phyloP scores from a whole-genome alignment of 2,797 vertebrate species.

The Neosalanx taihuensis region DNA sequence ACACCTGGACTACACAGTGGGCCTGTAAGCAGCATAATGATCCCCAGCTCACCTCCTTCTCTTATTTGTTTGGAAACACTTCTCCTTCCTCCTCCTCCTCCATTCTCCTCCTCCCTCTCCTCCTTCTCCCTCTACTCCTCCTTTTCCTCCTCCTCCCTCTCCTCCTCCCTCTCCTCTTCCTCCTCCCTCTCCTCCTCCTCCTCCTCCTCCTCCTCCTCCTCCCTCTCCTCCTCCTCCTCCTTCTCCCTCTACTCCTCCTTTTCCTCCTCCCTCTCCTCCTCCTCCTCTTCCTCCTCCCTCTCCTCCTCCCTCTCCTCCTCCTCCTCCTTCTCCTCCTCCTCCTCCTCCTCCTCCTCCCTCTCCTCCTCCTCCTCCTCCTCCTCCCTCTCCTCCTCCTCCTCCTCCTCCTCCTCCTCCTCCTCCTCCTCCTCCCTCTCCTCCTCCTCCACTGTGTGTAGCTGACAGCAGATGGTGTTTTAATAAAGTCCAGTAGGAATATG shows the following conservation, averaged over 20 bases:
- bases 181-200: background rate
- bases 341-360: background rate
- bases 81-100: background rate
- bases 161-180: background rate
- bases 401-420: background rate
- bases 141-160: background rate
- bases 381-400: conserved; percentile 55
- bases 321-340: background rate
- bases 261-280: background rate
- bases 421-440: conserved; percentile 46
- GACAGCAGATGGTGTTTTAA: conserved; percentile 99
- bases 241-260: background rate
- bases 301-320: background rate
- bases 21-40: conserved; percentile 40
- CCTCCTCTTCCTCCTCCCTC: background rate
- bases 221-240: background rate
- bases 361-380: conserved; percentile 28
- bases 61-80: conserved; percentile 7
- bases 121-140: background rate
- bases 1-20: conserved; percentile 61
- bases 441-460: conserved; percentile 80
- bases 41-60: background rate
- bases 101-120: conserved; percentile 3
- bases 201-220: background rate
- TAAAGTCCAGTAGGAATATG: conserved; percentile 99